Base-by-base conservation (phyloP, 1,140 invertebrate genomes). In the Drosophila obscura region DNA sequence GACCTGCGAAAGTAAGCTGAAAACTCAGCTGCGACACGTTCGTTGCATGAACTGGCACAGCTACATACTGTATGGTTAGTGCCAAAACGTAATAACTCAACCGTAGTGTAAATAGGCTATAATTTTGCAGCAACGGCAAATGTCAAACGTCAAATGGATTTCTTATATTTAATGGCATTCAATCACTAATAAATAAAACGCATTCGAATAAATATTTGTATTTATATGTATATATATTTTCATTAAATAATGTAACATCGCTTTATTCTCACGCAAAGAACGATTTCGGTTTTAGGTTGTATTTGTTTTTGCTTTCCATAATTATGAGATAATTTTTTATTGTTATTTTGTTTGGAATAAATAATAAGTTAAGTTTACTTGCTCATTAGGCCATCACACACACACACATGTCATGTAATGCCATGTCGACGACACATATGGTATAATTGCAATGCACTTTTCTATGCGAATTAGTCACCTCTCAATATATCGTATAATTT, bases 231-330 rank as follows among this genome's bases (percentile, higher is more conserved):
- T 91, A 91, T 90, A 91, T 91, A 88, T 91, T 91, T 91, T 91
- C 80, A 82, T 91, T 91, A 88, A 91, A 91, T 91, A 90, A 90
- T 91, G 73, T 91, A 91, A 91, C 90, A 91, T 91, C 89, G 82
- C 88, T 91, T 91, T 88, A 88, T 87, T 91, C 83, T 85, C 78
- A 91, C 90, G 88, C 90, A 91, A 91, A 91, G 90, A 91, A 91
- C 90, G 81, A 88, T 91, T 78, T 78, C 71, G 68, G 73, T 63
- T 80, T 85, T 77, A 83, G 73, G 85, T 82, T 65, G 48, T 68
- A 69, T 68, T 88, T 77, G 3, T 39, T 67, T 74, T 69, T 49
- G 51, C 35, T 26, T 69, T 57, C 26, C 51, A 26, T 69, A 69
- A 68, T 69, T 74, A 73, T 88, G 68, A 82, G 78, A 80, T 88